These are phyloP conservation scores for Spongilla lacustris DNA, from an alignment of 37 sponge, comb jelly and placozoan species.

Conservation along the genomic window DNA sequence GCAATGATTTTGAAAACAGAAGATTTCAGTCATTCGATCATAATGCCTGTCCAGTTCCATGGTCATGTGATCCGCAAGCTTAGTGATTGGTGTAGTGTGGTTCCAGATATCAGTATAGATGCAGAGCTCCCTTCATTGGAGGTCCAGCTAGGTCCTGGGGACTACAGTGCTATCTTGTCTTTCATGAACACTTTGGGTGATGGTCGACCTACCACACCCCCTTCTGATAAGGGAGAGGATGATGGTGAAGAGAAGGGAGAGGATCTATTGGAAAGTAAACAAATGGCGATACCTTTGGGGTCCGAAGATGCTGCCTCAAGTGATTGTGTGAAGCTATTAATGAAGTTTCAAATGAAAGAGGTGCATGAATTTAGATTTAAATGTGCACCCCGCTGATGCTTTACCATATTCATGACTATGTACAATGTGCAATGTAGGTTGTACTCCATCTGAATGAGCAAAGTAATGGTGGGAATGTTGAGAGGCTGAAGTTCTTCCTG, in stretches of 20 bases:
- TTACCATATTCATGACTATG: not conserved
- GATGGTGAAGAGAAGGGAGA: not conserved
- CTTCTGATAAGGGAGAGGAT: not conserved
- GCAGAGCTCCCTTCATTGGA: conserved; percentile 26
- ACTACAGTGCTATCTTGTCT: not conserved
- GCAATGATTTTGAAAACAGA: not conserved
- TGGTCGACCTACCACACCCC: not conserved
- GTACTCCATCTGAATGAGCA: conserved; percentile 46
- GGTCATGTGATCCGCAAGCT: conserved; percentile 47
- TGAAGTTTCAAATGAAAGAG: not conserved
- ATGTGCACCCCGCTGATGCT: not conserved
- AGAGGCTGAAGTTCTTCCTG: conserved; percentile 27
- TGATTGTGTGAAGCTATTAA: not conserved
- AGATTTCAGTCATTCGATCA: conserved; percentile 9
- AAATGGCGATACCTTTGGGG: not conserved
- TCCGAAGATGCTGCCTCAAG: not conserved
- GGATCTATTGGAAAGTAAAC: not conserved
- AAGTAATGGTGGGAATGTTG: conserved; percentile 10
- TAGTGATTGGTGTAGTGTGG: conserved; percentile 25
- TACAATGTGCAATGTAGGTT: no score
- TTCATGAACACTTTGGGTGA: not conserved
- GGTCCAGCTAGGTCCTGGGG: conserved; percentile 17
- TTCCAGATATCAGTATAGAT: conserved; percentile 40
- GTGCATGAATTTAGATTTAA: not conserved
- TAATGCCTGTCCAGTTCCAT: conserved; percentile 42